Base-by-base conservation (phyloP, 1,140 invertebrate species). In the Aphaenogaster rudis region DNA sequence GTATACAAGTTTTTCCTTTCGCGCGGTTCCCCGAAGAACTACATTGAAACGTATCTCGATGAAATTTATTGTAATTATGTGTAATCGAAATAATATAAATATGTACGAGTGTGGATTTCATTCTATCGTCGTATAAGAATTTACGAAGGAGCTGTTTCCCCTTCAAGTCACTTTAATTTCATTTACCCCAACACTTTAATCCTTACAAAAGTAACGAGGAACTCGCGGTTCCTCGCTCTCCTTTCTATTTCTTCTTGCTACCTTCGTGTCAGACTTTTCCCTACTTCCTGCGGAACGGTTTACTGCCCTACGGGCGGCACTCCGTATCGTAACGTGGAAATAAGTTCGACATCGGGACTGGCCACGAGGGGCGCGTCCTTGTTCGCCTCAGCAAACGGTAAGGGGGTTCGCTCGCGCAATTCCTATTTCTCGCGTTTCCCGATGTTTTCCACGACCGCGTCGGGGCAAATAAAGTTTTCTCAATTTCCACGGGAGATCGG, bases 381-480 rank as follows among this genome's bases (percentile, higher is more conserved):
- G 91, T 90, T 92, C 80, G 67, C 82, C 72, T 67, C 78, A 17
- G 85, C 86, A 76, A 61, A 84, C 88, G 84, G 71, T 76, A 81
- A 92, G 84, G 88, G 48, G 88, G 86, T 92, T 92, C 88, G 67
- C 86, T 84, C 88, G 82, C 86, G 91, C 92, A 88, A 93, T 93
- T 93, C 89, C 92, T 89, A 94, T 93, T 93, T 94, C 92, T 89
- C 86, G 86, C 93, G 67, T 88, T 61, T 39, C 89, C 90, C 88
- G 91, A 93, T 93, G 91, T 85, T 91, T 92, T 93, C 89, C 91
- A 85, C 81, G 72, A 87, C 39, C 64, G 80, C 88, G 50, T 9
- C 76, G 88, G 88, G 90, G 93, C 91, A 93, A 94, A 94, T 94
- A 94, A 93, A 94, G 92, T 94, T 94, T 93, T 92, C 91, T 93